These are phyloP conservation scores for Macquaria ambigua DNA, from an alignment of 2,113 vertebrate species.

Conservation along the genomic window DNA sequence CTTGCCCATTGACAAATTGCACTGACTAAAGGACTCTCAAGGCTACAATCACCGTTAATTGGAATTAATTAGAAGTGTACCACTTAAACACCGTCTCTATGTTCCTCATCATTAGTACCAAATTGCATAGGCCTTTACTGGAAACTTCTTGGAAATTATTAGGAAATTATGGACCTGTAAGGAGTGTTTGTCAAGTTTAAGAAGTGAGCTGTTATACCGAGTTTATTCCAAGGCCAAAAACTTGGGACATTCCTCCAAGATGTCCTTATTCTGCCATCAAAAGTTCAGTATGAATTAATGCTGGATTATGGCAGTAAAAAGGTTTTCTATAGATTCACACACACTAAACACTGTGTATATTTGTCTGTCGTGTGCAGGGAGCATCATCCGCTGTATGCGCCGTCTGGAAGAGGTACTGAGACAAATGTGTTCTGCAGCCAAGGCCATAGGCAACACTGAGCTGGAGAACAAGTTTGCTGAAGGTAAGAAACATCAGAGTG, in stretches of 20 bases:
- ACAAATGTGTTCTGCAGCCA: conserved; percentile 98
- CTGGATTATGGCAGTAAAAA: neutral
- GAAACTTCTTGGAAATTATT: neutral
- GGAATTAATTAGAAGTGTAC: neutral
- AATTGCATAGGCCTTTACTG: too few relatives aligned
- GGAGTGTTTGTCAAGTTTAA: neutral
- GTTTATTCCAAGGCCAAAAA: neutral
- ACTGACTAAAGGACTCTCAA: neutral
- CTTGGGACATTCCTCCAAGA: neutral
- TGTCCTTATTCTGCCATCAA: neutral
- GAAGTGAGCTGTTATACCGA: neutral
- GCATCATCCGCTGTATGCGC: conserved; percentile 98
- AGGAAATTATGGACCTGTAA: neutral
- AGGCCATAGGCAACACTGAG: conserved; percentile 98
- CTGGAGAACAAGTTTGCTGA: conserved; percentile 98
- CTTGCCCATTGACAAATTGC: neutral
- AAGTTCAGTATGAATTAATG: neutral
- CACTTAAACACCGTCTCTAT: neutral
- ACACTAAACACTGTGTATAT: neutral
- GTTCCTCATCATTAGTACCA: neutral
- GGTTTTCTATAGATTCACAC: neutral
- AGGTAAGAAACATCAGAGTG: conserved; percentile 80
- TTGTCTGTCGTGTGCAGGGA: conserved; percentile 83
- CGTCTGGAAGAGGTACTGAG: conserved; percentile 94
- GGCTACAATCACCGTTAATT: neutral